These are phyloP conservation scores for Sarcophaga carnaria DNA, from an alignment of 2,888 invertebrate genomes.

Conservation along the genomic window DNA sequence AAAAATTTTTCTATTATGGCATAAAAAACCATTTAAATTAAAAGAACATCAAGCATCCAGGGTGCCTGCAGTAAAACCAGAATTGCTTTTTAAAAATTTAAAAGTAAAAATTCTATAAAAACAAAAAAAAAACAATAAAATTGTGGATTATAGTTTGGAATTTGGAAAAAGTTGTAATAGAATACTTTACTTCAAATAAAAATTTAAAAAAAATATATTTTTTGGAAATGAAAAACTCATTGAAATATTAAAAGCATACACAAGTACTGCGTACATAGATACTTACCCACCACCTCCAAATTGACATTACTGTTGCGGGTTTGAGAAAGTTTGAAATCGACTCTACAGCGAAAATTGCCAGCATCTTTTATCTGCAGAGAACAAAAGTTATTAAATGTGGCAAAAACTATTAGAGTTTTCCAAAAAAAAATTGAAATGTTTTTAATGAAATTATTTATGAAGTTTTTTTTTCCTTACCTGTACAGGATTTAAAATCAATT, in stretches of 20 bases:
- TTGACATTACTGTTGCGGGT: constrained; percentile 90
- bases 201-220: neutral
- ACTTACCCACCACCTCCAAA: constrained; percentile 90
- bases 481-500: constrained; percentile 84
- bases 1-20: too few species aligned
- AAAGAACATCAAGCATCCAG: too few species aligned
- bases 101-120: too few species aligned
- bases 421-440: neutral
- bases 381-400: neutral
- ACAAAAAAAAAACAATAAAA: too few species aligned
- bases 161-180: neutral
- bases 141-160: constrained; percentile 39
- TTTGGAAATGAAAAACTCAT: too few species aligned
- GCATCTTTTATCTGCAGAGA: constrained; percentile 85
- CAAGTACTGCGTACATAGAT: constrained; percentile 9
- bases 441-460: neutral
- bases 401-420: too few species aligned
- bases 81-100: too few species aligned
- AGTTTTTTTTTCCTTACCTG: constrained; percentile 78
- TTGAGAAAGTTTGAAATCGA: constrained; percentile 90
- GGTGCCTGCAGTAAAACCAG: too few species aligned
- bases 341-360: constrained; percentile 89
- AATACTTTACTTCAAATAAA: neutral
- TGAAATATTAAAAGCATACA: too few species aligned
- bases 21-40: too few species aligned